phyloP scores from a whole-genome alignment of 2,888 invertebrate genomes.

The Diabrotica balteata region DNA sequence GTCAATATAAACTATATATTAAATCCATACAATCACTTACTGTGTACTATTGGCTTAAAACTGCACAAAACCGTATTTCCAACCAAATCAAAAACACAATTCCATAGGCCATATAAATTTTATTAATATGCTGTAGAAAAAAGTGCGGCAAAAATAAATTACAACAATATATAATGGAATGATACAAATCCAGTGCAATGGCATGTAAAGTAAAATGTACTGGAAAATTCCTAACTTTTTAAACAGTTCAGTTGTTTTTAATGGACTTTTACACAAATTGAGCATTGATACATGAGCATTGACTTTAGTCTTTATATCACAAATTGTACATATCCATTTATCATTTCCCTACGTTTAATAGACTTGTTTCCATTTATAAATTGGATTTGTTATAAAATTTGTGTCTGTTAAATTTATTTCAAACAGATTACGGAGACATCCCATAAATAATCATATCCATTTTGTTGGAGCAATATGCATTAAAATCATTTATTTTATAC shows the following conservation, averaged over 20 bases:
- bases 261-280: slow-evolving; percentile 15
- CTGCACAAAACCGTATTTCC: neutral
- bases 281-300: slow-evolving; percentile 11
- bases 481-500: too few species aligned
- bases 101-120: too few species aligned
- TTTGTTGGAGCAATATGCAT: too few species aligned
- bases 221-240: slow-evolving; percentile 22
- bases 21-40: too few species aligned
- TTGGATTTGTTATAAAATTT: too few species aligned
- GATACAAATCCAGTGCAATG: slow-evolving; percentile 8
- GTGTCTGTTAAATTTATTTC: too few species aligned
- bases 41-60: neutral
- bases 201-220: slow-evolving; percentile 18
- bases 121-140: too few species aligned
- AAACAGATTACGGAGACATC: too few species aligned
- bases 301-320: slow-evolving; percentile 23
- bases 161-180: slow-evolving; percentile 6
- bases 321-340: slow-evolving; percentile 37
- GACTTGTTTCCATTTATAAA: slow-evolving; percentile 11
- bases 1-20: too few species aligned
- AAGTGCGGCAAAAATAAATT: slow-evolving; percentile 8
- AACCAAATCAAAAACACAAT: too few species aligned
- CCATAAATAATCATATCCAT: neutral
- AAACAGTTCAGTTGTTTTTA: slow-evolving; percentile 22
- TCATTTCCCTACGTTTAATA: slow-evolving; percentile 24